Base-by-base conservation (phyloP, 2,113 vertebrate species). In the Melanotaenia duboulayi region DNA sequence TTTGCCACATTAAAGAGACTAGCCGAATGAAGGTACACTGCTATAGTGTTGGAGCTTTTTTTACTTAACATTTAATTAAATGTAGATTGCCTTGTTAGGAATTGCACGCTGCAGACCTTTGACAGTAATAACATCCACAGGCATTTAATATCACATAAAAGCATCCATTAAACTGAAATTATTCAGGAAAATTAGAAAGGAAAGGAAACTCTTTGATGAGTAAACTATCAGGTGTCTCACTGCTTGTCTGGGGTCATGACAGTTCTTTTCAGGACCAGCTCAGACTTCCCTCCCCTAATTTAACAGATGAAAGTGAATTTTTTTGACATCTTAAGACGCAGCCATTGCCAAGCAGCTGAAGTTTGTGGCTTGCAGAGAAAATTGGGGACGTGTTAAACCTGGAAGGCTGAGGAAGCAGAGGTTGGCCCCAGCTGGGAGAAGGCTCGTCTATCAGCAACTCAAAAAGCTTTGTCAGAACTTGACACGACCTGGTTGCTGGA, bases 271-370 rank as follows among this genome's bases (percentile, higher is more conserved):
- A 87, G 42, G 68, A 37, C 59, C 23, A 3, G 4, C 57, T 73
- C 50, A 66, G 58, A 59, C 76, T 71, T 76, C 40, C 51, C 54
- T 25, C 55, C 35, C 78, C 65, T 64, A 40, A 83, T 86, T 54
- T 70, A 87, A 67, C 10, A 3, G 56, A 71, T 76, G 65, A 83
- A 86, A 82, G 82, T 58, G 61, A 86, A 84, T 82, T 76, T 80
- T 76, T 42, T 61, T 82, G 75, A 78, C 83, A 75, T 84, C 70
- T 85, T 65, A 20, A 65, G 72, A 80, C 79, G 64, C 62, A 64
- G 17, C 51, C 71, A 62, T 67, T 60, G 82, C 76, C 77, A 59
- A 61, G 81, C 83, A 77, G 82, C 69, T 59, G 66, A 72, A 58
- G 58, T 51, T 50, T n/a, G 74, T 76, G 65, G 64, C 75, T 69